Evolutionary conservation across 1,140 invertebrate species (phyloP).

Genomic region (Ganaspis sp.): DNA sequence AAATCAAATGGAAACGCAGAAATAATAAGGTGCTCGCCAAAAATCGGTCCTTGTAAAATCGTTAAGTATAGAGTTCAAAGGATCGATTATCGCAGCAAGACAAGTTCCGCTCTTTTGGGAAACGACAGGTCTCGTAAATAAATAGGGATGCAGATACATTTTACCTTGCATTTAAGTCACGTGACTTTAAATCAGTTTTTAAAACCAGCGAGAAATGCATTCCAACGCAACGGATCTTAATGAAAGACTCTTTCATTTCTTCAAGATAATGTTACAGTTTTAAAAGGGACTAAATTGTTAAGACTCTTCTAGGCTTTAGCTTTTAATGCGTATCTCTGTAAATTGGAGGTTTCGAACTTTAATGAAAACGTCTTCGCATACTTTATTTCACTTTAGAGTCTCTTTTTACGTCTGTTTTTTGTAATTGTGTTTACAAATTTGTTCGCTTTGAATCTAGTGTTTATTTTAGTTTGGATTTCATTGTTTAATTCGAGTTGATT

Average conservation of each 20-base stretch:
- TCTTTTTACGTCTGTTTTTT: no score
- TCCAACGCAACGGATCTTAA: background rate
- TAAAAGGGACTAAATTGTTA: background rate
- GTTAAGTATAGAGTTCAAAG: constrained; percentile 64
- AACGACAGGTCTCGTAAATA: constrained; percentile 29
- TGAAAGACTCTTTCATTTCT: background rate
- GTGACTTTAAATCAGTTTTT: constrained; percentile 28
- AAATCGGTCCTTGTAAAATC: constrained; percentile 67
- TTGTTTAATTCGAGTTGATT: no score
- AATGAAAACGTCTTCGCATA: background rate
- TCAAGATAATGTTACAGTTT: constrained; percentile 17
- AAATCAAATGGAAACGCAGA: constrained; percentile 62
- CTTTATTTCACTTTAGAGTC: no score
- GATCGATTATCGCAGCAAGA: constrained; percentile 56
- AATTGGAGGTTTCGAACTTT: background rate
- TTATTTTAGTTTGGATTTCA: no score
- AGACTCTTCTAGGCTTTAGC: background rate
- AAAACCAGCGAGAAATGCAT: constrained; percentile 8
- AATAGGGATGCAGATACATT: constrained; percentile 24
- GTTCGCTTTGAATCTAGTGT: no score
- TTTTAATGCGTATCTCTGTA: background rate
- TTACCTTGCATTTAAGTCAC: constrained; percentile 28
- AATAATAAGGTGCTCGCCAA: constrained; percentile 63
- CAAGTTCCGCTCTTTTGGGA: constrained; percentile 44
- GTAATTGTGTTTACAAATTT: no score